phyloP scores from a whole-genome alignment of 2,113 vertebrate genomes.

The Antechinus flavipes region DNA sequence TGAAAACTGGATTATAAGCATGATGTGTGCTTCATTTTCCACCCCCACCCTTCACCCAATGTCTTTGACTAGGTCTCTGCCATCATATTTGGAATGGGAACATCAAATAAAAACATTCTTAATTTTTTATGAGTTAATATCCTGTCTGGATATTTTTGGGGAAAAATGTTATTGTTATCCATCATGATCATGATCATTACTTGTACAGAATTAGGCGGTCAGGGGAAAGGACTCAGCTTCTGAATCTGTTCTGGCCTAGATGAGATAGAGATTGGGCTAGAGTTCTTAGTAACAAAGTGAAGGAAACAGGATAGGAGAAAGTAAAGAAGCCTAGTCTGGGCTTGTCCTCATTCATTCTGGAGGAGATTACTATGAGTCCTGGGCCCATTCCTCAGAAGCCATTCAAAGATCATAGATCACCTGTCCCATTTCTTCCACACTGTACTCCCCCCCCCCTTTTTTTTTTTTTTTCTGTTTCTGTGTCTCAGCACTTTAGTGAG shows the following conservation, averaged over 20 bases:
- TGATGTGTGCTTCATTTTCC: not conserved
- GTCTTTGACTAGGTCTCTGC: not conserved
- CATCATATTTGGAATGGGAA: not conserved
- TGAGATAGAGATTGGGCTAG: not conserved
- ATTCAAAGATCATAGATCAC: not conserved
- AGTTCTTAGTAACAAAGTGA: not conserved
- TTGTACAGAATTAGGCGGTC: not conserved
- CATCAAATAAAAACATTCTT: not conserved
- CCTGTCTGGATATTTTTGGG: not conserved
- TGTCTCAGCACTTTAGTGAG: not conserved
- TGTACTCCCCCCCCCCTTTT: not conserved
- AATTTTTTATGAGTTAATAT: not conserved
- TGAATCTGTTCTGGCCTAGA: not conserved
- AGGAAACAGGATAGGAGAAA: not conserved
- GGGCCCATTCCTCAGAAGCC: not conserved
- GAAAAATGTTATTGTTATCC: not conserved
- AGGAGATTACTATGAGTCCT: not conserved
- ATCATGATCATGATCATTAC: not conserved
- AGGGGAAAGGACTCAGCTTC: constrained; percentile 3
- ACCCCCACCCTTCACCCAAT: not conserved
- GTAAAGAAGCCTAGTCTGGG: not conserved
- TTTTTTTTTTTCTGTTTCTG: not conserved
- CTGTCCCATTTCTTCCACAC: constrained; percentile 16
- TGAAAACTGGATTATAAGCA: not conserved
- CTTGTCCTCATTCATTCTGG: not conserved